Conservation (phyloP, 2,888 invertebrate species). For the Agrochola macilenta region DNA sequence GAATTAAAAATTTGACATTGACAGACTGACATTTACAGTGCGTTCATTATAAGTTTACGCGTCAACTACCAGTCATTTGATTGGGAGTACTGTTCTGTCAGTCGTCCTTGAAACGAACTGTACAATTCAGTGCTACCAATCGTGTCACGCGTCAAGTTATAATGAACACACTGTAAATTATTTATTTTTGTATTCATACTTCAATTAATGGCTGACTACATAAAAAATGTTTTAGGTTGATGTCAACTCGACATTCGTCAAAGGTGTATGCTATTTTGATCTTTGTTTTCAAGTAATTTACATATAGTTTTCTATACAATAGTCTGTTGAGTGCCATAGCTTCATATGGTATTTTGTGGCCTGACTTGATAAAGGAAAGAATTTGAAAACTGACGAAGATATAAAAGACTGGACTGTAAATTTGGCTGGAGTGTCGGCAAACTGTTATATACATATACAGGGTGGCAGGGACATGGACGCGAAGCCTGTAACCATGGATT, state of each 20-base stretch:
- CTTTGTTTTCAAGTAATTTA: not conserved
- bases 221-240: not conserved
- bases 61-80: too few relatives aligned
- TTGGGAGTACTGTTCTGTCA: too few relatives aligned
- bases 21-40: not conserved
- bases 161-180: too few relatives aligned
- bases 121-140: too few relatives aligned
- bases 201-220: not conserved
- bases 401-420: not conserved
- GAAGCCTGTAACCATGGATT: too few relatives aligned
- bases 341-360: not conserved
- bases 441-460: too few relatives aligned
- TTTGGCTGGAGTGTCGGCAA: not conserved
- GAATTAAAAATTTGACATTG: not conserved
- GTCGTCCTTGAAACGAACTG: too few relatives aligned
- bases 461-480: too few relatives aligned
- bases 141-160: too few relatives aligned
- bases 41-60: too few relatives aligned
- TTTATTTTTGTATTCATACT: too few relatives aligned
- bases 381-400: not conserved
- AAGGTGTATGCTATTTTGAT: not conserved
- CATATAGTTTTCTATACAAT: not conserved
- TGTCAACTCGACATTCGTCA: not conserved
- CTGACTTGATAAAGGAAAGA: not conserved
- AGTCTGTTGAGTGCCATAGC: not conserved